A percentile compares a stretch with the other conserved stretches of the same genome.
These are phyloP conservation scores for Tanypteryx hageni DNA, from an alignment of 2,888 invertebrate species.

Conservation along the genomic window DNA sequence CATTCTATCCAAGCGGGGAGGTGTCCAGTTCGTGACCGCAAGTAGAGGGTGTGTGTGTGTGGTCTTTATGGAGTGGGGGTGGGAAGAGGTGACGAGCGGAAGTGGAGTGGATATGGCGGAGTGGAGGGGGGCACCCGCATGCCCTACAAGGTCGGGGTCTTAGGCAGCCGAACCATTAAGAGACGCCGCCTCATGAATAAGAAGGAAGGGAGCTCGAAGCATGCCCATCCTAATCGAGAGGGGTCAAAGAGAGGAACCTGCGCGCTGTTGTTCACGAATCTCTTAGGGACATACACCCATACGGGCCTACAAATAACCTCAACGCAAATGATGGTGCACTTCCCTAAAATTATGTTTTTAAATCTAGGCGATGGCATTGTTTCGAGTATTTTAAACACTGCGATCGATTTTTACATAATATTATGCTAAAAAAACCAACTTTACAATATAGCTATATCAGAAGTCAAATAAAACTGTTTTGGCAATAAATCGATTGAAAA, in stretches of 20 bases:
- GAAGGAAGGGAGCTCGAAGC: conserved; percentile 44
- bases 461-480: too few relatives aligned
- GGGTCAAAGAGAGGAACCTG: not conserved
- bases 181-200: conserved; percentile 1
- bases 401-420: too few relatives aligned
- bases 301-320: not conserved
- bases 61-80: conserved; percentile 36
- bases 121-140: not conserved
- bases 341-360: not conserved
- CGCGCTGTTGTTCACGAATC: not conserved
- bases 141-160: conserved; percentile 59
- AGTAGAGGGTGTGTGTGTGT: not conserved
- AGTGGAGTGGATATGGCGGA: conserved; percentile 23
- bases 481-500: too few relatives aligned
- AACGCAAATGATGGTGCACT: not conserved
- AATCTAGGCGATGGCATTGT: not conserved
- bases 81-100: conserved; percentile 36
- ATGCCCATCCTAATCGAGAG: not conserved
- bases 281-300: not conserved
- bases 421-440: too few relatives aligned
- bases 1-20: conserved; percentile 26
- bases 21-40: conserved; percentile 56
- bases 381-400: too few relatives aligned
- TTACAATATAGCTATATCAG: too few relatives aligned
- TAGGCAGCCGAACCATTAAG: conserved; percentile 41